Conservation (phyloP, 2,113 vertebrate species). For the Channa maculata region DNA sequence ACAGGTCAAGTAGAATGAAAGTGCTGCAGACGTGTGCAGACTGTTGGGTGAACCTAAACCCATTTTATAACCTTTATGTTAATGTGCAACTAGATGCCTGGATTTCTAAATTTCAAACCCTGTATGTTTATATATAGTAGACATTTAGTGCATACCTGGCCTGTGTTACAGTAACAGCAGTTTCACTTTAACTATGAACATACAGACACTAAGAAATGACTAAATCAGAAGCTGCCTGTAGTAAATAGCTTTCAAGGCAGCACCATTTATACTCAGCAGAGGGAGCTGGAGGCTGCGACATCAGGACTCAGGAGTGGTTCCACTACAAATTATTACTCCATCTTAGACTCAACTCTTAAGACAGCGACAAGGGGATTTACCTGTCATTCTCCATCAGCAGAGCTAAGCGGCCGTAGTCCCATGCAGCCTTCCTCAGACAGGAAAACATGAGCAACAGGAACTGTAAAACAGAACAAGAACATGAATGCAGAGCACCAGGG, state of each 20-base stretch:
- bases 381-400: conserved; percentile 97
- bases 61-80: background rate
- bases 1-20: conserved; percentile 36
- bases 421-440: conserved; percentile 96
- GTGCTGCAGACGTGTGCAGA: conserved; percentile 13
- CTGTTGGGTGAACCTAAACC: background rate
- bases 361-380: conserved; percentile 64
- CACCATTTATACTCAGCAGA: conserved; percentile 71
- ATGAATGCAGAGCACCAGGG: conserved; percentile 1
- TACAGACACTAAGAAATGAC: background rate
- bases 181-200: background rate
- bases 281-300: conserved; percentile 61
- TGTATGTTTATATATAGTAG: background rate
- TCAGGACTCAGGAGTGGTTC: conserved; percentile 13
- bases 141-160: background rate
- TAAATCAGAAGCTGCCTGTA: background rate
- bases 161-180: too few species aligned
- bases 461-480: conserved; percentile 77
- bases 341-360: conserved; percentile 23
- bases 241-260: background rate
- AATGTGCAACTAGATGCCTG: too few species aligned
- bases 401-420: conserved; percentile 96
- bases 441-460: conserved; percentile 92
- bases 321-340: conserved; percentile 33
- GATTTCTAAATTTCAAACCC: background rate